phyloP scores from a whole-genome alignment of 2,113 vertebrate genomes.

The Amphiprion percula region DNA sequence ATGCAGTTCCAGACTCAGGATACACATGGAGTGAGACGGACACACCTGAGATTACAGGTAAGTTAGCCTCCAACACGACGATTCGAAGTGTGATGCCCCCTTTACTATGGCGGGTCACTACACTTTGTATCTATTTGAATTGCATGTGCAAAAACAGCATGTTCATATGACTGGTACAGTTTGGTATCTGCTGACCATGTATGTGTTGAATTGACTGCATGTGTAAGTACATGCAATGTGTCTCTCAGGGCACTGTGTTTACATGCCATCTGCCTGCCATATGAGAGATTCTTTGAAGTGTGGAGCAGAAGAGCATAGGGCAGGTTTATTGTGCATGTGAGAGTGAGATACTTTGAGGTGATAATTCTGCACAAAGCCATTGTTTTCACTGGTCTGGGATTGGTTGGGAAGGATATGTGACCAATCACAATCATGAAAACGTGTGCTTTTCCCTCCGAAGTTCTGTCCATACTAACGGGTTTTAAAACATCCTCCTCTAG shows the following conservation, averaged over 20 bases:
- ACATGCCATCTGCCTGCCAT: constrained; percentile 65
- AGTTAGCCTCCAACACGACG: constrained; percentile 42
- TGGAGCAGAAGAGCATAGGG: constrained; percentile 12
- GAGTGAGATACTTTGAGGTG: constrained; percentile 39
- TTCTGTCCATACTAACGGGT: constrained; percentile 75
- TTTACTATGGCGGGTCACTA: constrained; percentile 1
- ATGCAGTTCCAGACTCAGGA: constrained; percentile 78
- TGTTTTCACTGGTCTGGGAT: constrained; percentile 74
- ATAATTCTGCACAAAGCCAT: constrained; percentile 42
- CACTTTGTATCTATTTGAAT: constrained; percentile 15
- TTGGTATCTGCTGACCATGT: constrained; percentile 51
- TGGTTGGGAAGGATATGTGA: constrained; percentile 37
- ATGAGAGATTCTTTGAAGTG: constrained; percentile 46
- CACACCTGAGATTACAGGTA: constrained; percentile 77
- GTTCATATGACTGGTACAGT: constrained; percentile 38
- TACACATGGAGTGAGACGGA: constrained; percentile 81
- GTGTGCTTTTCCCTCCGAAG: constrained; percentile 58
- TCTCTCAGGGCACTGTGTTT: constrained; percentile 53
- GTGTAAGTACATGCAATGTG: constrained; percentile 42
- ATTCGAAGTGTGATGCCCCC: constrained; percentile 23
- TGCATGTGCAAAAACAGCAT: constrained; percentile 66
- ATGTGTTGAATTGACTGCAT: constrained; percentile 45
- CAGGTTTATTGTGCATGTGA: constrained; percentile 61
- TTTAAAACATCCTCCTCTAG: constrained; percentile 81
- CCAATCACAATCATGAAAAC: constrained; percentile 73